Evolutionary conservation across 2,797 vertebrate genomes (phyloP).

Genomic region (Rhinichthys osculus): DNA sequence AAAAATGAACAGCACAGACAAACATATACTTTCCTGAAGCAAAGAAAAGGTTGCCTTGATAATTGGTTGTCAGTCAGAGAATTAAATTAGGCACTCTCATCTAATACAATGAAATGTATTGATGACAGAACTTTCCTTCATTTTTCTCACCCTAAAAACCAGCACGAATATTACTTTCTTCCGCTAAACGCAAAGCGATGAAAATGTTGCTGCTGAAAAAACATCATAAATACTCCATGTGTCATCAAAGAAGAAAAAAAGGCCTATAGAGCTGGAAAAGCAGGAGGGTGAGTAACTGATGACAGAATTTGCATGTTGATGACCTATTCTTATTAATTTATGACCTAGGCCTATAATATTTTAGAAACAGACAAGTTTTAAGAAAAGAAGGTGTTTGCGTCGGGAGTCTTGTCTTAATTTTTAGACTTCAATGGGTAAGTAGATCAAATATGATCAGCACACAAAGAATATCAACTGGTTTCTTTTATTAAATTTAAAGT

Average conservation of each 20-base stretch:
- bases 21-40: not conserved
- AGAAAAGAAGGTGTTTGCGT: not conserved
- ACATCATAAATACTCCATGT: not conserved
- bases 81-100: not conserved
- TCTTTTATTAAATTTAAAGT: not conserved
- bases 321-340: not conserved
- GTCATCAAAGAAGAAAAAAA: not conserved
- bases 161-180: not conserved
- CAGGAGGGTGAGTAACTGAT: not conserved
- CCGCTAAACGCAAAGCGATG: not conserved
- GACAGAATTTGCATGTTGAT: not conserved
- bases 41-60: constrained; percentile 4
- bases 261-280: too few species aligned
- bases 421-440: not conserved
- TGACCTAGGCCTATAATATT: not conserved
- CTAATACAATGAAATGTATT: not conserved
- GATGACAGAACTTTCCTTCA: not conserved
- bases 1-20: constrained; percentile 35
- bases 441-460: not conserved
- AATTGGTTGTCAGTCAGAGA: not conserved
- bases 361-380: not conserved
- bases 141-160: not conserved
- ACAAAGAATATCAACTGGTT: not conserved
- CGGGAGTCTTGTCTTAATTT: not conserved
- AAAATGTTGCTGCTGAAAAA: not conserved